Base-by-base conservation (phyloP, 2,113 vertebrate genomes). In the Seriola rivoliana region DNA sequence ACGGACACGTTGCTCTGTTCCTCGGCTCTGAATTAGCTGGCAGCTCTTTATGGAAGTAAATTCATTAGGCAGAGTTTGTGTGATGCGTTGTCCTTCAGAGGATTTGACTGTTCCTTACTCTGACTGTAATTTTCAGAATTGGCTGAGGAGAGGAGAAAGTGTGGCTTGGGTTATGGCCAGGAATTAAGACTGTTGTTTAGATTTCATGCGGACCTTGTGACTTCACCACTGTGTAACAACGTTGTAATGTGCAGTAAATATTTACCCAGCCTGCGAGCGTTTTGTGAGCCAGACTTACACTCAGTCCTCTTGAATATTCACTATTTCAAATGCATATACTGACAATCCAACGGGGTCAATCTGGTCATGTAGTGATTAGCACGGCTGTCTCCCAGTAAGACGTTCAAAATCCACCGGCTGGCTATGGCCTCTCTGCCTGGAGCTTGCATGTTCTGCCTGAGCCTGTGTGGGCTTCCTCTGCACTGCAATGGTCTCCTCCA, bases 1-100 rank as follows among this genome's bases (percentile, higher is more conserved):
- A 78, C 12, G 71, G 65, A 57, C 10, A 11, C 10, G 40, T 3
- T 40, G 58, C 63, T 52, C 52, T 54, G 38, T 68, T 73, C 44
- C 54, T 71, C 5, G 0, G 23, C 25, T 13, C 38, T 78, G 60
- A 85, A 52, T 54, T 52, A 69, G 59, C 62, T 48, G 79, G 60
- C 55, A 79, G 67, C 75, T 73, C 67, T 71, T 58, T 66, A 50
- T 36, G 21, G n/a, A 71, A 72, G 66, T 44, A 38, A 42, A 82
- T 80, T 77, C 71, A 82, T 80, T 83, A 71, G 83, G 34, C 17
- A 40, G 52, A 29, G 71, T 69, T 57, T 68, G 55, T 84, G 78
- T 68, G 74, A 76, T 4, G 14, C 23, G 74, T 74, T 78, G 84
- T 76, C 80, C 77, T 89, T 86, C 77, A 75, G 64, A 80, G 25